phyloP scores from a whole-genome alignment of 2,113 vertebrate genomes.

The Notothenia rossii region DNA sequence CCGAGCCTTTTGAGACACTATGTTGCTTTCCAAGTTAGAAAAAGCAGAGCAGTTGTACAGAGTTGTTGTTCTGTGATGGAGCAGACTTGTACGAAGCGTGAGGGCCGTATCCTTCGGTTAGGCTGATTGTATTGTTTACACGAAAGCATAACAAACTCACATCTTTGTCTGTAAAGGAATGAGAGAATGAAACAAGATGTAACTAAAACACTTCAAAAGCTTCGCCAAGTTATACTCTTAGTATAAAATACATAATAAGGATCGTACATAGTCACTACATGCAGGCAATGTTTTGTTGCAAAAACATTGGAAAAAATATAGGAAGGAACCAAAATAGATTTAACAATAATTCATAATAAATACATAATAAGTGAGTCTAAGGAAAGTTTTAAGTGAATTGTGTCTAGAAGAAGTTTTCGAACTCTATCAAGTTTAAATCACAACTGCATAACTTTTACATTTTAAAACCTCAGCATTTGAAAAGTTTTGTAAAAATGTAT shows the following conservation, averaged over 20 bases:
- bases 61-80: constrained; percentile 14
- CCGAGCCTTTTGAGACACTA: constrained; percentile 60
- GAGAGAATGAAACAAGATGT: constrained; percentile 8
- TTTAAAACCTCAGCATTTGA: neutral
- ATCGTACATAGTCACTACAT: neutral
- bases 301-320: neutral
- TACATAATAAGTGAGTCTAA: neutral
- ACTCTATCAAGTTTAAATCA: neutral
- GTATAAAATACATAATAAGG: neutral
- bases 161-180: constrained; percentile 49
- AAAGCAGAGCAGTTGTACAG: constrained; percentile 13
- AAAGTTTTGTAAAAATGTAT: neutral
- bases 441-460: neutral
- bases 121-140: constrained; percentile 22
- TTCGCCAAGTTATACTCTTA: too few relatives aligned
- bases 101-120: constrained; percentile 26
- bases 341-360: neutral
- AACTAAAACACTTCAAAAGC: neutral
- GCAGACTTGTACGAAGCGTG: constrained; percentile 24
- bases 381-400: neutral
- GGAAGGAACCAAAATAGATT: too few relatives aligned
- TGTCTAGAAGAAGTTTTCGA: neutral
- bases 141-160: constrained; percentile 35
- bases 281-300: neutral
- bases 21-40: constrained; percentile 14